Evolutionary conservation across 1,140 invertebrate genomes (phyloP), one percentile per base, ranked within the genome.

Genomic region (Samia ricini): DNA sequence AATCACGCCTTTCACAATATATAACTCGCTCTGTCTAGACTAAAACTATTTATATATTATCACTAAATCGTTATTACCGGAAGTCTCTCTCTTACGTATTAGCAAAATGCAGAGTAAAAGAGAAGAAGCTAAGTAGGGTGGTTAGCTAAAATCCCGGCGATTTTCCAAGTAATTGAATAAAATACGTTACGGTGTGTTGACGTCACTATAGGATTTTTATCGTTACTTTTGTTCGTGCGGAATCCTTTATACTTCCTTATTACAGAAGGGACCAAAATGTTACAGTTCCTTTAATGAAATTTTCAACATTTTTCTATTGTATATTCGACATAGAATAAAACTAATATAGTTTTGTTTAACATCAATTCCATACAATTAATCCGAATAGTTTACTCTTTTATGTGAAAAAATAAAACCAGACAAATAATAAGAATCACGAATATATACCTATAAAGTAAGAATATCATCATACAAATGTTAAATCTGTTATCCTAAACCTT

Each of bases 141-240:
- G 76, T 74, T 75, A 65, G 69, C 74, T 78, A 75, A 79, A 86
- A 89, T 87, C 79, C 76, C 70, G 69, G 69, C 76, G 84, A 90
- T 90, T 90, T 90, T 90, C 85, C 83, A 81, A 77, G 80, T 84
- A 87, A 88, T 90, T 90, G 87, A 90, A 88, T 90, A 84, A 81
- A 88, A 81, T 77, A 81, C 74, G 76, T 87, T 83, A 89, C 69
- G 74, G 75, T 70, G 76, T 79, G 77, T 76, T 74, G 84, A 85
- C 75, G 77, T 85, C 77, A 83, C 70, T 74, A 69, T 71, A 66
- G 70, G 76, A 74, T 72, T 74, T 72, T 76, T 80, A 73, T 74
- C 64, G 68, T 61, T 50, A 55, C 59, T 66, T 68, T 65, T 60
- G 58, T 58, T 65, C 63, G 59, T 22, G 24, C 51, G 24, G 42